phyloP scores from a whole-genome alignment of 2,888 invertebrate genomes.

The Papilio protenor region DNA sequence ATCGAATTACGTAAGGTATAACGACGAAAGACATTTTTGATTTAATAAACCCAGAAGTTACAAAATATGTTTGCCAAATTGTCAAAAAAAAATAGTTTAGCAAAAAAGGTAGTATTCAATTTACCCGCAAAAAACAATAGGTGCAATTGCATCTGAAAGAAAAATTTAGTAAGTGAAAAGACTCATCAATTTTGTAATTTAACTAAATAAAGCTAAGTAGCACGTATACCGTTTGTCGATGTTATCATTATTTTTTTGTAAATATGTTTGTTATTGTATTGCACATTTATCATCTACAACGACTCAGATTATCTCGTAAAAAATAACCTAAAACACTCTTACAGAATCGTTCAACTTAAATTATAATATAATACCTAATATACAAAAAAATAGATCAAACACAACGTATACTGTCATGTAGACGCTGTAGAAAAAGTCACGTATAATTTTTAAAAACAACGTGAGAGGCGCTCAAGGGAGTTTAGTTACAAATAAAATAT shows the following conservation, averaged over 20 bases:
- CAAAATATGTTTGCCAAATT: background rate
- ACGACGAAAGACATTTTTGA: background rate
- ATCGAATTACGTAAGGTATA: background rate
- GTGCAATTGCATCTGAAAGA: background rate
- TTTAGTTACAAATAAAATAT: constrained; percentile 11
- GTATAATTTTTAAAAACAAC: background rate
- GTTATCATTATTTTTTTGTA: too few relatives aligned
- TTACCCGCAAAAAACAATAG: background rate
- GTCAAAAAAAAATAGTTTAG: background rate
- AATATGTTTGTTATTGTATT: too few relatives aligned
- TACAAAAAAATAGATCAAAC: background rate
- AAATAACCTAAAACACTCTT: background rate
- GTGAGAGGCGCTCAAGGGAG: constrained; percentile 24
- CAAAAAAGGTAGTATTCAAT: background rate
- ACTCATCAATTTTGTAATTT: background rate
- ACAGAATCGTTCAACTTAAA: background rate
- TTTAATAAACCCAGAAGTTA: background rate
- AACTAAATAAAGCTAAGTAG: background rate
- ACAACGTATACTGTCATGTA: background rate
- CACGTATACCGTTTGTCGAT: background rate
- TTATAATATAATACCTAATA: background rate
- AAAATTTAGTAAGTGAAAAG: background rate
- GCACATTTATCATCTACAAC: too few relatives aligned
- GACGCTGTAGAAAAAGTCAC: background rate
- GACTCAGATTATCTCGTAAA: too few relatives aligned